Evolutionary conservation across 1,140 invertebrate species (phyloP), one percentile per base, ranked within the genome.

Genomic region (Zeugodacus cucurbitae): DNA sequence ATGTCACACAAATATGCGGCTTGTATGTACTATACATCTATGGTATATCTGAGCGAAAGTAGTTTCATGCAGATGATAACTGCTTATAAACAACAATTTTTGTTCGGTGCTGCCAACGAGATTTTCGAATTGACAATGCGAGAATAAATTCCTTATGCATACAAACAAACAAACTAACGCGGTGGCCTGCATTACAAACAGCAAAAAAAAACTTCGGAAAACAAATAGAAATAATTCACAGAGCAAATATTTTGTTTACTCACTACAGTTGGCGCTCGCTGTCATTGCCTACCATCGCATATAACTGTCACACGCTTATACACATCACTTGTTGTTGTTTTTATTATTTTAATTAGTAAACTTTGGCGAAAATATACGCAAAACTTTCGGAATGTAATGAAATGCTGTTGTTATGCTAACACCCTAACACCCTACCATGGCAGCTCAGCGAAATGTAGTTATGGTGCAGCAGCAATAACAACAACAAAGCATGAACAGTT

Each of bases 311-410:
- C 41, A 48, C 14, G 44, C 44, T 82, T 29, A 54, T 11, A 54
- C 11, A 82, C 2, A 22, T 10, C 29, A 48, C 37, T 29, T 82
- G 58, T 22, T 82, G 37, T 82, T 82, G n/a, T 48, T 29, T 48
- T 54, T 17, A 48, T 54, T 82, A 82, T 37, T 82, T 82, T 82
- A 82, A 82, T 82, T 82, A 82, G n/a, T 54, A 82, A 82, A 82
- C 22, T 82, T 82, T 82, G 48, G 74, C n/a, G 20, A 22, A 78
- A 78, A 78, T 44, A 70, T 70, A 44, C 41, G 17, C 74, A 17
- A 26, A 48, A 82, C 41, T 82, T 44, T 48, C 26, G 26, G 74
- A 82, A 34, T 82, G 37, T 82, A 82, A 82, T 82, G 74, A 82
- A 82, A 82, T 82, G 37, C 74, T 54, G 7, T 54, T 82, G 20